phyloP scores from a whole-genome alignment of 2,797 vertebrate species.

The Coluber constrictor region DNA sequence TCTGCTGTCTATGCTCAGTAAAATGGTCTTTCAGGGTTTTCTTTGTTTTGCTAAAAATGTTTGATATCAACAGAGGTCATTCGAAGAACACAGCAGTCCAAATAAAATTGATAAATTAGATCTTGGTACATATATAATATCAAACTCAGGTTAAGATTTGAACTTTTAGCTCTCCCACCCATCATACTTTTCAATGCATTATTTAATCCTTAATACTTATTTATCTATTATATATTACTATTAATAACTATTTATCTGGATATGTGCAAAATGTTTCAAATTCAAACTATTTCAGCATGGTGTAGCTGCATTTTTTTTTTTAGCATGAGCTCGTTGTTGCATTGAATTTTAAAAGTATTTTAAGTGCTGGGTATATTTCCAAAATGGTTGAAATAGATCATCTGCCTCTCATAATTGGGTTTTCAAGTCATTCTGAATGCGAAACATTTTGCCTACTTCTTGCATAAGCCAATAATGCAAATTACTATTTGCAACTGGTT shows the following conservation, averaged over 20 bases:
- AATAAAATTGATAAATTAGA: neutral
- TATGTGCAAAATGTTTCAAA: neutral
- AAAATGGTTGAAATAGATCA: neutral
- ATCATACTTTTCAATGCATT: neutral
- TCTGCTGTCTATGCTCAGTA: neutral
- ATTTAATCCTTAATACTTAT: neutral
- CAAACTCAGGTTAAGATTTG: neutral
- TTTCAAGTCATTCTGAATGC: neutral
- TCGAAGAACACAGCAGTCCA: neutral
- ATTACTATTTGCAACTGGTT: neutral
- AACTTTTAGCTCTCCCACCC: neutral
- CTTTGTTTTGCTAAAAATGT: constrained; percentile 3
- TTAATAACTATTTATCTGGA: neutral
- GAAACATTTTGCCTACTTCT: neutral
- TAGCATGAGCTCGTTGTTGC: neutral
- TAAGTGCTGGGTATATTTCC: neutral
- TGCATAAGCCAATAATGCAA: neutral
- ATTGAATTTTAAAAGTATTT: neutral
- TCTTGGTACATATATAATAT: neutral
- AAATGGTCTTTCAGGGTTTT: neutral
- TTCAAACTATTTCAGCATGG: neutral
- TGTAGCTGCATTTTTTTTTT: neutral
- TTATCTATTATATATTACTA: neutral
- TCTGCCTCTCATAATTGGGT: neutral
- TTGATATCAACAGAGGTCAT: neutral